These are phyloP conservation scores for Daktulosphaira vitifoliae DNA, from an alignment of 1,140 invertebrate species.

Conservation along the genomic window DNA sequence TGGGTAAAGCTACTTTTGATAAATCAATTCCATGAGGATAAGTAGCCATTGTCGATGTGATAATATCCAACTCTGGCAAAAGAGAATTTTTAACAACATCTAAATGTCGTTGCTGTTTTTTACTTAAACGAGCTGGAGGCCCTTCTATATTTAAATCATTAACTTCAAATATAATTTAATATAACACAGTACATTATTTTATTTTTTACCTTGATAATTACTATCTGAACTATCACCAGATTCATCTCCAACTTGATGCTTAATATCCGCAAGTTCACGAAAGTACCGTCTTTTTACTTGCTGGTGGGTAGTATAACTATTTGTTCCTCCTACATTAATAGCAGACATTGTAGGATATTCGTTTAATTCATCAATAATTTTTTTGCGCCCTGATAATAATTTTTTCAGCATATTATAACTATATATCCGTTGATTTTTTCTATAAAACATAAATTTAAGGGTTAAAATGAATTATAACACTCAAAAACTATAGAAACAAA, in stretches of 20 bases:
- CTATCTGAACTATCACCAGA: slow-evolving; percentile 61
- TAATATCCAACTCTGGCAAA: slow-evolving; percentile 47
- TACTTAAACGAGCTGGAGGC: slow-evolving; percentile 45
- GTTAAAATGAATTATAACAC: too few species aligned
- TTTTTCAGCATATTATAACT: slow-evolving; percentile 47
- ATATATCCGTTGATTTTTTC: slow-evolving; percentile 46
- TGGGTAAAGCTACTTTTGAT: slow-evolving; percentile 43
- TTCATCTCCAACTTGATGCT: slow-evolving; percentile 53
- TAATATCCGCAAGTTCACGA: slow-evolving; percentile 47
- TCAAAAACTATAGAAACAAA: too few species aligned
- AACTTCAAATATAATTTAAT: background rate
- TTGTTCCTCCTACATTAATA: background rate
- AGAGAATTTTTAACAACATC: slow-evolving; percentile 44
- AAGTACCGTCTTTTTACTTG: slow-evolving; percentile 48
- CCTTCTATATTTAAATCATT: slow-evolving; percentile 46
- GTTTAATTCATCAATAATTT: slow-evolving; percentile 47
- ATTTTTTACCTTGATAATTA: slow-evolving; percentile 46
- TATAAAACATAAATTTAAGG: slow-evolving; percentile 33
- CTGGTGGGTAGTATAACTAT: slow-evolving; percentile 44
- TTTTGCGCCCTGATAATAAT: slow-evolving; percentile 58
- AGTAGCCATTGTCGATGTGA: slow-evolving; percentile 45
- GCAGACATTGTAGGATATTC: background rate
- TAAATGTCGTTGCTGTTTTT: slow-evolving; percentile 47
- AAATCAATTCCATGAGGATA: slow-evolving; percentile 46
- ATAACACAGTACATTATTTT: background rate